Base-by-base conservation (phyloP, 2,888 invertebrate genomes). In the Penaeus monodon region DNA sequence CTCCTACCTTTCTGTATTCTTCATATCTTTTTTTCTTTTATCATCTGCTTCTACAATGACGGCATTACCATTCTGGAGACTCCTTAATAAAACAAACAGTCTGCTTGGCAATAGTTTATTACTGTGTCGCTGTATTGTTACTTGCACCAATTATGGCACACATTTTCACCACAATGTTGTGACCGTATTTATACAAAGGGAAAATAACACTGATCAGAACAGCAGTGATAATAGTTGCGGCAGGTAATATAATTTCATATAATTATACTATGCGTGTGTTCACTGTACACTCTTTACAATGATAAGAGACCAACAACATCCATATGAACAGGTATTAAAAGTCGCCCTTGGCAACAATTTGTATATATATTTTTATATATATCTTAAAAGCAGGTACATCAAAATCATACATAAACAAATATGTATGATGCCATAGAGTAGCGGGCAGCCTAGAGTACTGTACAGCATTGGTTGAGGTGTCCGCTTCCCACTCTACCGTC, bases 361-460 rank as follows among this genome's bases (percentile, higher is more conserved):
- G 78, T 86, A 85, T 85, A 77, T 84, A 77, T 84, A 49, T 79
- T 33, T 79, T 68, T 79, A 68, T 44, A 80, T 81, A 80, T 80
- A 74, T 74, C 80, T 86, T 77, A 86, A 79, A 86, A 86, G 86
- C 86, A 86, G 86, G 86, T 86, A 86, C 86, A 86, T 86, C 81
- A 49, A 86, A 82, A 86, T 82, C 86, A 86, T 86, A 86, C 86
- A 86, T 86, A 86, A 77, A 86, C 73, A 78, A 86, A 33, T 86
- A 86, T 86, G 86, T 82, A 86, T 86, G 86, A 86, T 66, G 81
- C 82, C 86, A 86, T 82, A 82, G 68, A 86, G 78, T 65, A 86
- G 78, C 81, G 81, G 78, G 77, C 78, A 86, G 81, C 78, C 81
- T 82, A 86, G 66, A 78, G 33, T 86, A 86, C 81, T 86, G 86